Evolutionary conservation across 2,888 invertebrate genomes (phyloP).

Genomic region (Stictocephala bisonia): DNA sequence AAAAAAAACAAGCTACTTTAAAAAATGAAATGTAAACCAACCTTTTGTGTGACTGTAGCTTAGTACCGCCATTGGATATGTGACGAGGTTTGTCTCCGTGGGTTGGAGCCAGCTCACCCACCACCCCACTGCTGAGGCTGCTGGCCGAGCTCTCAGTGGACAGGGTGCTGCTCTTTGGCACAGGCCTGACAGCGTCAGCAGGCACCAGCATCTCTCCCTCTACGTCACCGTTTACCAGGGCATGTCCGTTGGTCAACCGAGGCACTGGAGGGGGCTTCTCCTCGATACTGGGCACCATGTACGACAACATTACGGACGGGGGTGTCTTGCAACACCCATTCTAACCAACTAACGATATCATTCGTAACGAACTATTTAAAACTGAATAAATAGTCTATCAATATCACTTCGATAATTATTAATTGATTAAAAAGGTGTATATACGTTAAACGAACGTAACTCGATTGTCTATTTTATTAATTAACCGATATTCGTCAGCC

Average conservation of each 20-base stretch:
- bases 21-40: too few species aligned
- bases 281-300: slow-evolving; percentile 79
- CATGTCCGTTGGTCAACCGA: slow-evolving; percentile 63
- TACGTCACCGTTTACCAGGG: slow-evolving; percentile 62
- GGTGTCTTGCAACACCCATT: slow-evolving; percentile 47
- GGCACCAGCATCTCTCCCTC: background rate
- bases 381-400: too few species aligned
- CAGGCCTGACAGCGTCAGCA: slow-evolving; percentile 1
- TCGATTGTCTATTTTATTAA: too few species aligned
- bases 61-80: slow-evolving; percentile 76
- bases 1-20: too few species aligned
- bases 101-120: slow-evolving; percentile 69
- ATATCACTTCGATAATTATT: too few species aligned
- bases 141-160: slow-evolving; percentile 78
- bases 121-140: slow-evolving; percentile 69
- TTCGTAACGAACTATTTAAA: too few species aligned
- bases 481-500: too few species aligned
- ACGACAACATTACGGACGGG: slow-evolving; percentile 83
- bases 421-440: too few species aligned
- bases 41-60: slow-evolving; percentile 80
- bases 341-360: too few species aligned
- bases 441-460: too few species aligned
- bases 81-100: slow-evolving; percentile 74
- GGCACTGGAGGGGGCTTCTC: slow-evolving; percentile 77
- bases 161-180: slow-evolving; percentile 58